Percentiles rank a stretch among this genome's conserved stretches.
These are phyloP conservation scores for Ornithoptera priamus DNA, from an alignment of 2,888 invertebrate species.

Conservation along the genomic window DNA sequence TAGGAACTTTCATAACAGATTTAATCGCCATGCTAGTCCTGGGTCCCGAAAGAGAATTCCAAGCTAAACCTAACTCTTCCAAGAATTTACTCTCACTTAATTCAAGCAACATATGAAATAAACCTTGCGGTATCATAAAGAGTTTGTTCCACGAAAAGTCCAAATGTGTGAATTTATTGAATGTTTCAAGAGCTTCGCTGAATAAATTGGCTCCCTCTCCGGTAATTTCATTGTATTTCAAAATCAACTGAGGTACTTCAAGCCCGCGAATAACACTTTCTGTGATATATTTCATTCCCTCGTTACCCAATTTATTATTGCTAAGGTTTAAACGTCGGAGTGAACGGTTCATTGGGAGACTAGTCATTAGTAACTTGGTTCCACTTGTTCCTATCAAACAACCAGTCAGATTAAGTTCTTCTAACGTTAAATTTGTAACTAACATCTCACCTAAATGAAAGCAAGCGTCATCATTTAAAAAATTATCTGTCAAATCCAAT, in stretches of 20 bases:
- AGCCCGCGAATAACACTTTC: constrained; percentile 45
- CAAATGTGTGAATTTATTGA: constrained; percentile 49
- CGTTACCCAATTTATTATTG: constrained; percentile 51
- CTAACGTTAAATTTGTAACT: constrained; percentile 45
- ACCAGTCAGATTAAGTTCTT: constrained; percentile 55
- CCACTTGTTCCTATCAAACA: constrained; percentile 59
- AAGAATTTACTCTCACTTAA: constrained; percentile 48
- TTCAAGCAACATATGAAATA: constrained; percentile 41
- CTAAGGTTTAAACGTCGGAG: constrained; percentile 49
- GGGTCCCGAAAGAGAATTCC: constrained; percentile 51
- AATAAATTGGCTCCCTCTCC: constrained; percentile 46
- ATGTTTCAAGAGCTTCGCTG: constrained; percentile 49
- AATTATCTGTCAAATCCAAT: constrained; percentile 58
- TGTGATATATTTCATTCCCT: constrained; percentile 47
- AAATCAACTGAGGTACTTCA: constrained; percentile 44
- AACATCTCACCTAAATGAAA: constrained; percentile 63
- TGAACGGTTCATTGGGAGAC: constrained; percentile 43
- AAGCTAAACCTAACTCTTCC: constrained; percentile 54
- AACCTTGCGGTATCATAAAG: constrained; percentile 40
- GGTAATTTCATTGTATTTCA: constrained; percentile 54
- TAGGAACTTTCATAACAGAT: constrained; percentile 42
- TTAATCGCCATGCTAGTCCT: constrained; percentile 47
- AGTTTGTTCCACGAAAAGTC: constrained; percentile 64
- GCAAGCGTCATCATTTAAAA: constrained; percentile 56
- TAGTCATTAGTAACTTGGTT: constrained; percentile 40